Evolutionary conservation across 2,888 invertebrate species (phyloP).

Genomic region (Melitaea athalia): DNA sequence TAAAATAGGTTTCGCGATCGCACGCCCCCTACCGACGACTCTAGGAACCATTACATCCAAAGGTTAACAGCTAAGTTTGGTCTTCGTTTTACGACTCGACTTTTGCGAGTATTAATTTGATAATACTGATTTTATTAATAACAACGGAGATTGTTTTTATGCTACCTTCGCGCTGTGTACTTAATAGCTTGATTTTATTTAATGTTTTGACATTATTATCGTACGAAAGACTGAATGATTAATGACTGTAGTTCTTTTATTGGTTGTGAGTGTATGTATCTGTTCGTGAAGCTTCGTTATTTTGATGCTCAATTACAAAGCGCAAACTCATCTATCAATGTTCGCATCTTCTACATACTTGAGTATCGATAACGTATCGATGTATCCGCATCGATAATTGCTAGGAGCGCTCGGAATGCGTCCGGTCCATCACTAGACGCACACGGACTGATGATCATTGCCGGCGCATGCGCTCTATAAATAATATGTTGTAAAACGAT

Average conservation of each 20-base stretch:
- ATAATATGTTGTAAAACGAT: conserved; percentile 83
- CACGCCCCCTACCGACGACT: conserved; percentile 62
- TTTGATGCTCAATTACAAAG: conserved; percentile 22
- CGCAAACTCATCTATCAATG: conserved; percentile 41
- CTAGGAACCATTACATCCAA: conserved; percentile 72
- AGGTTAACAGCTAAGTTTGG: conserved; percentile 77
- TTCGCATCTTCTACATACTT: conserved; percentile 36
- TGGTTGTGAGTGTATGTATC: background rate
- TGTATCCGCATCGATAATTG: conserved; percentile 62
- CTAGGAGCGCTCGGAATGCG: conserved; percentile 47
- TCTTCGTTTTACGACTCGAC: conserved; percentile 70
- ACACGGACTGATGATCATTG: conserved; percentile 81
- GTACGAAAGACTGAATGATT: background rate
- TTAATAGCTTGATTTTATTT: background rate
- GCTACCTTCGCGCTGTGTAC: conserved; percentile 42
- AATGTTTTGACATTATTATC: background rate
- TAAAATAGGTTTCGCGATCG: conserved; percentile 79
- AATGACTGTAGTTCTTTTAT: background rate
- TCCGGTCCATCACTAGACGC: conserved; percentile 67
- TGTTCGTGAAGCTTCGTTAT: background rate
- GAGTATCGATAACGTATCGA: conserved; percentile 43
- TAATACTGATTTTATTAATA: conserved; percentile 56
- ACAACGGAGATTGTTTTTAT: conserved; percentile 51
- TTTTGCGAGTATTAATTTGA: conserved; percentile 63
- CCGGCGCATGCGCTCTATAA: conserved; percentile 81